Base-by-base conservation (phyloP, 2,113 vertebrate species). In the Cheilinus undulatus region DNA sequence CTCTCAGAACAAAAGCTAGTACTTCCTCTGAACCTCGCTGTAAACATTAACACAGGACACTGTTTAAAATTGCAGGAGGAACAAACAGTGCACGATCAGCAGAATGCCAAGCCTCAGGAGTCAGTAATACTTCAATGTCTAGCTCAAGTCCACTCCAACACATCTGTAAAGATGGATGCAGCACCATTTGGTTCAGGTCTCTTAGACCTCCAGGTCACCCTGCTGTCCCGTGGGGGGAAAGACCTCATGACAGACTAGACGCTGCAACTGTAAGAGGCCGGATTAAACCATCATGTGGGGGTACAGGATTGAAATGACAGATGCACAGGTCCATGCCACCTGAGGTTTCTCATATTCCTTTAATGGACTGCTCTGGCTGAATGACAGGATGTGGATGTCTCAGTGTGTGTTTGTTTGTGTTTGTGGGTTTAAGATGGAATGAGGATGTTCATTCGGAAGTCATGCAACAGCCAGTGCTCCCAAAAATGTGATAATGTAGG, bases 271-370 rank as follows among this genome's bases (percentile, higher is more conserved):
- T 28, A 28, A 54, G 32, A 64, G 68, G 19, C 36, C 42, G 68
- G 65, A n/a, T n/a, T n/a, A n/a, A 62, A 76, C 40, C 42, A 60
- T 86, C 76, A 60, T 2, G 28, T 34, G 61, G 60, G 73, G 38
- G 72, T 20, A 32, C 52, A 53, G 53, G 38, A 80, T 52, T 50
- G 75, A 76, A 57, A 64, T 76, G 87, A 83, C 88, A 73, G 71
- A 62, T 77, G 59, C 68, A 77, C 3, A 40, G 58, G 58, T 75
- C 53, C 22, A 5, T 50, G 6, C 43, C 64, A 54, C 45, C 54
- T n/a, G 24, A 8, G 51, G 54, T 34, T 62, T 20, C 32, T 48
- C 45, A 22, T 32, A 38, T 42, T 51, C 30, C 20, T 78, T 58
- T 61, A 34, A 63, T 53, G 52, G 11, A 11, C 3, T 1, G 3